Evolutionary conservation across 2,888 invertebrate genomes (phyloP), one percentile per base, ranked within the genome.

Genomic region (Choristoneura rosaceana): DNA sequence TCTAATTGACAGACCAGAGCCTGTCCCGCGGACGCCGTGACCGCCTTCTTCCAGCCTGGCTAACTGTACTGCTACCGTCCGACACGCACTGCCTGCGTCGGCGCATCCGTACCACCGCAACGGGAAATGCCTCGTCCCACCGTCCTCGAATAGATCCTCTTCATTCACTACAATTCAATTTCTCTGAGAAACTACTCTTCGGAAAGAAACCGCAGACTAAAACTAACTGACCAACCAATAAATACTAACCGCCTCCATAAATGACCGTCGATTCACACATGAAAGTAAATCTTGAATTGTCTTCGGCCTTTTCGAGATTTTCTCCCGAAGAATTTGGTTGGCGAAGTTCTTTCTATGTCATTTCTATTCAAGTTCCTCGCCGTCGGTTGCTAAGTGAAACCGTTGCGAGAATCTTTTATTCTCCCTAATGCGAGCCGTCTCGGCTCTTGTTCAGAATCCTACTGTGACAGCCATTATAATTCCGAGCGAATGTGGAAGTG

Each of bases 391-490:
- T 85, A 90, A 88, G 91, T 89, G 87, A 90, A 91, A 91, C 86
- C 83, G 84, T 90, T 84, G 80, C 87, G 83, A 88, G 85, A 86
- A 87, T 87, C 90, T 90, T 92, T 92, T 93, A 90, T 92, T 85
- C 84, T 87, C 80, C 84, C 80, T 90, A 93, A 93, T 90, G 90
- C 87, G 88, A 86, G 84, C 85, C 89, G 91, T 93, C 91, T 90
- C 90, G 91, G 87, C 89, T 90, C 86, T 93, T 92, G 91, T 93
- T 92, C 88, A 86, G 84, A 88, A 86, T 91, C 90, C 87, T 89
- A 90, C 89, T 91, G 90, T 89, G 91, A 91, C 92, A 92, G 90
- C 90, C 90, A 93, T 93, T 93, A 92, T 91, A 92, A 92, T 93
- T 93, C 91, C 82, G 81, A 85, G 86, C 90, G 91, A 92, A 93